Conservation (phyloP, 2,797 vertebrate genomes). For the Mus minutoides region DNA sequence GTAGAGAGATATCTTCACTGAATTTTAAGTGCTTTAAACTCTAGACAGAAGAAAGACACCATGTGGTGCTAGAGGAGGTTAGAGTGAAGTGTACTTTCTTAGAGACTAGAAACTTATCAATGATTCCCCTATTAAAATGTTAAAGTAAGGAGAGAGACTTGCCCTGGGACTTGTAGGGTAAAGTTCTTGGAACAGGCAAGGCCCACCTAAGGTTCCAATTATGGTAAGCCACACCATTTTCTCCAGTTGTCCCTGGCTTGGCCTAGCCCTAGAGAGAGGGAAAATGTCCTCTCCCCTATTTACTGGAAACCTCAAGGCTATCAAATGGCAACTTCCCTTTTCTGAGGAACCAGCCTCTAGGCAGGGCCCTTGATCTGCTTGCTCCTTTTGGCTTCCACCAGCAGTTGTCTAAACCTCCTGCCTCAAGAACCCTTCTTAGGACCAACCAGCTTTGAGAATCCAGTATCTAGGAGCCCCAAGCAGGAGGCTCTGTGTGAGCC, state of each 20-base stretch:
- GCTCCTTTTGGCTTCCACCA: neutral
- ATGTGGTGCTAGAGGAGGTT: too few species aligned
- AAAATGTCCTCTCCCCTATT: neutral
- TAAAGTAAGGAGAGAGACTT: neutral
- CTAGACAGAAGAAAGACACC: neutral
- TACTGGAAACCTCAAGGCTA: neutral
- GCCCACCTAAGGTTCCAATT: neutral
- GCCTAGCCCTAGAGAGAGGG: neutral
- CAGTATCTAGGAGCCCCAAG: neutral
- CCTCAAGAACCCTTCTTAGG: neutral
- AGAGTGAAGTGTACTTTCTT: too few species aligned
- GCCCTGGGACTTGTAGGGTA: neutral
- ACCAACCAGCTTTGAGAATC: neutral
- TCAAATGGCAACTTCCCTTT: neutral
- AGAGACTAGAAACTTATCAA: neutral
- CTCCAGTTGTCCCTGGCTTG: neutral
- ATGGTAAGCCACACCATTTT: neutral
- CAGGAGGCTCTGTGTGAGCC: neutral
- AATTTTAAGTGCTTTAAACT: neutral
- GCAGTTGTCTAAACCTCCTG: neutral
- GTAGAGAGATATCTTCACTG: too few species aligned
- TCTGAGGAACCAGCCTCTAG: neutral
- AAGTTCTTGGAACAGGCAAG: neutral
- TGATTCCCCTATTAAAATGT: neutral
- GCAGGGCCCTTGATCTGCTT: neutral